phyloP scores from a whole-genome alignment of 1,140 invertebrate species.

The Anadara kagoshimensis region DNA sequence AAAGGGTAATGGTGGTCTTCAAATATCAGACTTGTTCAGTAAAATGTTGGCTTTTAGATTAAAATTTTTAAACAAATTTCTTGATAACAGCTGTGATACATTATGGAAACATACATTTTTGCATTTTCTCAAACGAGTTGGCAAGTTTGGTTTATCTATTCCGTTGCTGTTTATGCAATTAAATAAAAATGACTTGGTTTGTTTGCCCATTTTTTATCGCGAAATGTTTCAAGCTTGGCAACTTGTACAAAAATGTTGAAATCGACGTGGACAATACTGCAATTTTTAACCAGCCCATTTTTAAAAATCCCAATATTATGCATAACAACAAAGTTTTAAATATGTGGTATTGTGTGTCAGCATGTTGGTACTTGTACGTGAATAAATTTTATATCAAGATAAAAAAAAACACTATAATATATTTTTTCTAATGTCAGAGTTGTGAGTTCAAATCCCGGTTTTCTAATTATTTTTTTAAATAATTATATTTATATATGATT shows the following conservation, averaged over 20 bases:
- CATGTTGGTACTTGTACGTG: too few species aligned
- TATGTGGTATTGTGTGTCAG: too few species aligned
- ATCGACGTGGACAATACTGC: neutral
- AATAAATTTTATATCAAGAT: too few species aligned
- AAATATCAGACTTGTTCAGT: neutral
- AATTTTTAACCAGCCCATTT: slow-evolving; percentile 11
- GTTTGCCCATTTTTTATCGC: neutral
- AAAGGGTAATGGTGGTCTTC: slow-evolving; percentile 1
- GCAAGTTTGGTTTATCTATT: neutral
- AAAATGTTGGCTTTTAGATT: slow-evolving; percentile 8
- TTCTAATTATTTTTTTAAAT: too few species aligned
- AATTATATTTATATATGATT: too few species aligned
- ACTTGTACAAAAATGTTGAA: neutral
- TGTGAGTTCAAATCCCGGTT: too few species aligned
- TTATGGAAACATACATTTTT: neutral
- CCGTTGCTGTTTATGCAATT: neutral
- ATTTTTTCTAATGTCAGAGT: too few species aligned
- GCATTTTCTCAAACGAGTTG: slow-evolving; percentile 1
- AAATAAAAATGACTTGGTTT: neutral
- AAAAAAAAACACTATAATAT: too few species aligned
- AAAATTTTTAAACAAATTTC: slow-evolving; percentile 5
- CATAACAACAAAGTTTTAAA: slow-evolving; percentile 2
- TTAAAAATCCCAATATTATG: neutral
- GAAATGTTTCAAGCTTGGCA: slow-evolving; percentile 7
- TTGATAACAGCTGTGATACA: neutral